phyloP scores from a whole-genome alignment of 2,113 vertebrate genomes.

The Lanius ludovicianus region DNA sequence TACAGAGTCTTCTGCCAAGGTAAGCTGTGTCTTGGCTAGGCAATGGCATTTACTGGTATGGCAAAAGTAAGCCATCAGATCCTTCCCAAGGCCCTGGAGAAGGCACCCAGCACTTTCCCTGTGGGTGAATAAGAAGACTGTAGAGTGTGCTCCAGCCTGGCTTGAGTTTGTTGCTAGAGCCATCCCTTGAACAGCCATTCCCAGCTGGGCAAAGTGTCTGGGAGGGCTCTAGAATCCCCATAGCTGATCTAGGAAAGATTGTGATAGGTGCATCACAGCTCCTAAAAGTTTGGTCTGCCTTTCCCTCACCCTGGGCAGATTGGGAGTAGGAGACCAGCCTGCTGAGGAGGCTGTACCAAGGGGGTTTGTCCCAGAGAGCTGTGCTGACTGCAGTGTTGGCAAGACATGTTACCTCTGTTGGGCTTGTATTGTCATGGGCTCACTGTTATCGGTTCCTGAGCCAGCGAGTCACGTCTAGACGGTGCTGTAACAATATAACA shows the following conservation, averaged over 20 bases:
- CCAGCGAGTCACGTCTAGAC: slow-evolving; percentile 38
- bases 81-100: background rate
- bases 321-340: background rate
- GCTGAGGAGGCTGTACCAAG: background rate
- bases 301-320: background rate
- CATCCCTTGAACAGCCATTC: background rate
- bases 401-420: background rate
- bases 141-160: background rate
- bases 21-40: slow-evolving; percentile 4
- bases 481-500: slow-evolving; percentile 1
- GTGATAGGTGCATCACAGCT: background rate
- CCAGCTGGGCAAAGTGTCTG: background rate
- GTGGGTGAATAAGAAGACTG: accelerated
- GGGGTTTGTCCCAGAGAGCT: background rate
- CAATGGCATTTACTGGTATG: background rate
- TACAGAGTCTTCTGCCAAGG: background rate
- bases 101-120: background rate
- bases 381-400: background rate
- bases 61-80: background rate
- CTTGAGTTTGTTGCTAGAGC: background rate
- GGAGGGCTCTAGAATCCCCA: background rate
- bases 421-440: background rate
- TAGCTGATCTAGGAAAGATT: background rate
- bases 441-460: slow-evolving; percentile 35
- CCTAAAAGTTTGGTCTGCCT: background rate